Evolutionary conservation across 2,113 vertebrate species (phyloP), one percentile per base, ranked within the genome.

Genomic region (Rhadina sibilatrix): DNA sequence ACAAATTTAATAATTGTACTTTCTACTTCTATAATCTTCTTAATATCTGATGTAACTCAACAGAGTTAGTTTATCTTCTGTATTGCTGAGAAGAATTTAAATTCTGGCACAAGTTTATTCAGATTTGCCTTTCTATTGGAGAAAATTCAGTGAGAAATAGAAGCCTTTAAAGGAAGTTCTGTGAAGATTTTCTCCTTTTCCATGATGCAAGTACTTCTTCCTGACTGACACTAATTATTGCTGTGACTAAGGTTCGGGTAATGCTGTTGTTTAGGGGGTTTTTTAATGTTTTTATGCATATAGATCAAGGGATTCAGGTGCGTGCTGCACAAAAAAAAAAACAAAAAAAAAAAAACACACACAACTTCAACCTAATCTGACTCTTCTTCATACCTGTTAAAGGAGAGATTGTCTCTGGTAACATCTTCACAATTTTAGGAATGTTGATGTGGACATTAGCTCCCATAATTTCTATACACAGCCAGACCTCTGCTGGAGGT

Each of bases 321-420:
- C 1, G 0, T 22, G 13, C 9, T 69, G 31, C 13, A 31, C 8
- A 23, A 42, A 64, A 72, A 33, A 75, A 74, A 56, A 56, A 21
- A 9, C 23, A 13, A 22, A 47, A 46, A 11, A 20, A 38, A 44
- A 44, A 13, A 50, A 44, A 44, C 16, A 6, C 42, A 15, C 42
- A 44, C 14, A 11, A 0, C 15, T 82, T 88, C 9, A 21, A 1
- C 15, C 84, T 1, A 0, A 4, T 70, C 25, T 82, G 24, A 15
- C 5, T 75, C 20, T 79, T 70, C 8, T 15, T 63, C 27, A 11
- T 3, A 6, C 24, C n/a, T 11, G 2, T 8, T 76, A 22, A 68
- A 40, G 31, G 10, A 70, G 13, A 52, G 5, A 69, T 37, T 85
- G 7, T 16, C 15, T 72, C 19, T 63, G 22, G 19, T 63, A 57